Conservation (phyloP, 2,113 vertebrate genomes). For the Campylorhamphus procurvoides region DNA sequence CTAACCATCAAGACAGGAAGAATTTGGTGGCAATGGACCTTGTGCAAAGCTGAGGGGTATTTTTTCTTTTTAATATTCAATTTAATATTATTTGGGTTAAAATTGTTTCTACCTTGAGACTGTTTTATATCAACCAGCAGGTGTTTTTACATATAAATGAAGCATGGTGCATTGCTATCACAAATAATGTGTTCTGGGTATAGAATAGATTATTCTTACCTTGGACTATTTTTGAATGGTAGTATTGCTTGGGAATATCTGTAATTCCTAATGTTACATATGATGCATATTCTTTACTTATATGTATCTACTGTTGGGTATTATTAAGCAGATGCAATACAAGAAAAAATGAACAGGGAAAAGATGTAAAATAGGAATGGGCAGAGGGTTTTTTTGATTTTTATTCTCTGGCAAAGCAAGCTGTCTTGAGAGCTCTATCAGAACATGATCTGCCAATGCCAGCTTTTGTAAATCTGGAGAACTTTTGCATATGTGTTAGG, state of each 20-base stretch:
- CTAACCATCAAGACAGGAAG: neutral
- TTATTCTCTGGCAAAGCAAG: neutral
- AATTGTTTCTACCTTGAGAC: neutral
- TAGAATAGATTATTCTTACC: neutral
- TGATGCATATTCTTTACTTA: neutral
- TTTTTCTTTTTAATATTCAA: neutral
- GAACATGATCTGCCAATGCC: neutral
- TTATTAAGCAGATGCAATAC: neutral
- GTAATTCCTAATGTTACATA: neutral
- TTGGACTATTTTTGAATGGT: neutral
- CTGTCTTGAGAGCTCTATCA: neutral
- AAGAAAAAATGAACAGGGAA: neutral
- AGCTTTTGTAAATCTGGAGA: neutral
- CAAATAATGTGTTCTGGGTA: neutral
- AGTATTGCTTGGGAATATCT: neutral
- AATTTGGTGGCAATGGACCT: neutral
- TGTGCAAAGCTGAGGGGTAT: neutral
- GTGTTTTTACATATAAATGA: neutral
- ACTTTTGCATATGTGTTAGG: neutral
- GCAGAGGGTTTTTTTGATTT: neutral
- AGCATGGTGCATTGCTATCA: neutral
- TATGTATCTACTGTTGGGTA: neutral
- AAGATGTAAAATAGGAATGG: neutral
- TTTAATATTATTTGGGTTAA: neutral
- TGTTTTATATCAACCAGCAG: neutral